Base-by-base conservation (phyloP, 2,113 vertebrate species). In the Callithrix jacchus region DNA sequence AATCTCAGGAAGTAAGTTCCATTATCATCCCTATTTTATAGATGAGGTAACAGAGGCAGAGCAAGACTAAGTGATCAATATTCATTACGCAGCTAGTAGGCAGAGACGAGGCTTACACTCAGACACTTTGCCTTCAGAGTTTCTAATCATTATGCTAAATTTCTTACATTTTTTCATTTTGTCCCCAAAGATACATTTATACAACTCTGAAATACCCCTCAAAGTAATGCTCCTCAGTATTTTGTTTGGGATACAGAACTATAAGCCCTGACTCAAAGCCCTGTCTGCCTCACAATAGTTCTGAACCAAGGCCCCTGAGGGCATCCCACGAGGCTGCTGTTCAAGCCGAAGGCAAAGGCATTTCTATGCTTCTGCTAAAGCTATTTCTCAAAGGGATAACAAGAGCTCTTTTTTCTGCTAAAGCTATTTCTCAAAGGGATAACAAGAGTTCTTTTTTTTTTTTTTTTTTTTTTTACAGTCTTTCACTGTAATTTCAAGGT, bases 381-480 rank as follows among this genome's bases (percentile, higher is more conserved):
- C n/a, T 35, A 35, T 93, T 73, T 91, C 58, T 86, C 87, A 70
- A 94, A 85, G 40, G 58, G 42, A 93, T 64, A 68, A 68, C 66
- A 91, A 40, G 27, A 42, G 35, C 52, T 45, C 32, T 76, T 27
- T 80, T 58, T 88, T 90, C 40, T 71, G 5, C 49, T 91, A 40
- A 84, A 87, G 54, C n/a, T 35, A 35, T 93, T 73, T 91, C 58
- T 86, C 87, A 70, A 94, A 85, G 40, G 58, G 42, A 93, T 64
- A 68, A 68, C 66, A 91, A 40, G 27, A 42, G 35, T 58, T 45
- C 32, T 76, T 27, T 80, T 58, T 58, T 71, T 94, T 87, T 47
- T 85, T 58, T 76, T 94, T 87, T 54, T 85, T 52, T 58, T 82
- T 94, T 87, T 47, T 82, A 64, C 42, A 77, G 56, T 30, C 17